Base-by-base conservation (phyloP, 2,888 invertebrate species). In the Byasa hedistus region DNA sequence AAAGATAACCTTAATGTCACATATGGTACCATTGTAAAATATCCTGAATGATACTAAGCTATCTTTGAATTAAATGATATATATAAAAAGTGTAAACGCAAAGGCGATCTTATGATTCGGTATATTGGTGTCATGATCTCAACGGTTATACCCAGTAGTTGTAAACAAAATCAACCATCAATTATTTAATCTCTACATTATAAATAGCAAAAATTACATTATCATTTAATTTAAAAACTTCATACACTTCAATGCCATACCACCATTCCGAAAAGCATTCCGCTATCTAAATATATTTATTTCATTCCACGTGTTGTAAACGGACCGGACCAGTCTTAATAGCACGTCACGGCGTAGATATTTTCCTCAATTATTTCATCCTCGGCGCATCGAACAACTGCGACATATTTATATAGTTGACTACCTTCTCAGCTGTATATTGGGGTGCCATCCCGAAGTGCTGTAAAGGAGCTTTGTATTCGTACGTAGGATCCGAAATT, bases 391-490 rank as follows among this genome's bases (percentile, higher is more conserved):
- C 52, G n/a, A 54, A 54, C 12, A 54, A 22, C 52, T 22, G 22
- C 22, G 22, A 23, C 52, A 54, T 54, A 12, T 73, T 75, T 7
- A 76, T 78, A 1, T 81, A 82, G 19, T 69, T 71, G 0, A 81
- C 71, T 5, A 87, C 72, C 62, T 69, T 82, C 64, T 84, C 82
- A 0, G 84, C 83, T 0, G 86, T 79, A 66, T 71, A 78, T 3
- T 74, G 66, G 0, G 88, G 87, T 0, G 79, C 74, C 1, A 52
- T 57, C 0, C 80, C 78, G 56, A 83, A 88, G 3, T 79, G 79
- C 24, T 84, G 80, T 15, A 84, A 65, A 0, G 82, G 82, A 0
- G 80, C 74, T 57, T 80, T 85, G 63, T 86, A 89, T 22, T 86
- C 82, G 66, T 80, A 86, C 0, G 65, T 54, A 0, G 79, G 70